Percentiles rank a stretch among this genome's conserved stretches.
Evolutionary conservation across 2,888 invertebrate species (phyloP).

Genomic region (Hypomecis atomaria): DNA sequence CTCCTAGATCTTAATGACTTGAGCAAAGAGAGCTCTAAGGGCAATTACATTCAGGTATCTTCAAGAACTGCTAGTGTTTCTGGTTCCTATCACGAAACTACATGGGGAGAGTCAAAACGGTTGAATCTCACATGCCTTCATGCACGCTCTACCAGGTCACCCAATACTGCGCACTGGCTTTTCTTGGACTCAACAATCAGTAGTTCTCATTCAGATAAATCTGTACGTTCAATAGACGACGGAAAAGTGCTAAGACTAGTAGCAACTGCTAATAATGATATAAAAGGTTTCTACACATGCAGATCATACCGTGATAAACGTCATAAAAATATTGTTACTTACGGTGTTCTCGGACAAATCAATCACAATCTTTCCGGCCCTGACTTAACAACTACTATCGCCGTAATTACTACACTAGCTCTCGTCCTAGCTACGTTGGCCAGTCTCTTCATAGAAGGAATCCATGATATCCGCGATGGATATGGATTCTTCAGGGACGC

Average conservation of each 20-base stretch:
- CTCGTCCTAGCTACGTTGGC: constrained; percentile 64
- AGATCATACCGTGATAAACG: constrained; percentile 61
- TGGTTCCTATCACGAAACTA: constrained; percentile 72
- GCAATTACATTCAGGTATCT: constrained; percentile 65
- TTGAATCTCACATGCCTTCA: constrained; percentile 76
- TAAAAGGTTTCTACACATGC: constrained; percentile 76
- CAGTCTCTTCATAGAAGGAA: constrained; percentile 70
- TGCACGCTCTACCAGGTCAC: constrained; percentile 55
- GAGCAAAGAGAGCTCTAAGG: constrained; percentile 62
- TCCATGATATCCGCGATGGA: constrained; percentile 70
- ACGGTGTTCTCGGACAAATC: constrained; percentile 70
- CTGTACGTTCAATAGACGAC: constrained; percentile 61
- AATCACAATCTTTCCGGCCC: constrained; percentile 61
- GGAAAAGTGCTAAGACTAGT: constrained; percentile 67
- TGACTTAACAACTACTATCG: constrained; percentile 64
- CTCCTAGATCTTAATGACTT: constrained; percentile 65
- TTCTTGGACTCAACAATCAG: constrained; percentile 64
- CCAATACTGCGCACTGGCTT: constrained; percentile 66
- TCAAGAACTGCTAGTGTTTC: constrained; percentile 74
- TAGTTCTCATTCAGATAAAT: constrained; percentile 50
- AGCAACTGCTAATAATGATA: constrained; percentile 62
- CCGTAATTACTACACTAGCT: constrained; percentile 64
- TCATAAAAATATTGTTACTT: constrained; percentile 71
- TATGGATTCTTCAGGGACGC: constrained; percentile 76
- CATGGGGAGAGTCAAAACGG: constrained; percentile 68